phyloP scores from a whole-genome alignment of 2,797 vertebrate species.

The Mergus octosetaceus region DNA sequence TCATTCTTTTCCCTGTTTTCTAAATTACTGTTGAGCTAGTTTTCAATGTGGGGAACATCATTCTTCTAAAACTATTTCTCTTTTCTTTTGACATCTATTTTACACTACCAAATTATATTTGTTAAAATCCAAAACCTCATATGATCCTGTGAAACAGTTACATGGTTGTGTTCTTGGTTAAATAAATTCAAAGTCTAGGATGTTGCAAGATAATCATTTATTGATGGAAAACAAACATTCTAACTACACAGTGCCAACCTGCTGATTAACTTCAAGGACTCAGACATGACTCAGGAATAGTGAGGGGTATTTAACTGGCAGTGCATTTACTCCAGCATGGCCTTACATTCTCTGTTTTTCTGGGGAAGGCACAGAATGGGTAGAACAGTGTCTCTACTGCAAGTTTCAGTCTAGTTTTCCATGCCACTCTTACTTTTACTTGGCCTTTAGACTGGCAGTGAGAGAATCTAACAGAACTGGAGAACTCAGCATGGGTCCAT shows the following conservation, averaged over 20 bases:
- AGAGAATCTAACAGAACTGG: background rate
- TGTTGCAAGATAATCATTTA: background rate
- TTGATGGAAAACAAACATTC: conserved; percentile 3
- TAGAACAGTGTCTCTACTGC: background rate
- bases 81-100: background rate
- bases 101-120: background rate
- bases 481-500: background rate
- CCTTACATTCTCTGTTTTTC: background rate
- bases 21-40: background rate
- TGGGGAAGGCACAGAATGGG: background rate
- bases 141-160: background rate
- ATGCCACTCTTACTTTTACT: background rate
- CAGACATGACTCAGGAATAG: background rate
- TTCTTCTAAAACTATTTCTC: background rate
- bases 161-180: background rate
- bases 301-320: rapidly evolving
- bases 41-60: background rate
- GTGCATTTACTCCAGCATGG: background rate
- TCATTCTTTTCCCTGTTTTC: background rate
- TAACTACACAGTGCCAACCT: background rate
- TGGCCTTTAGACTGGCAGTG: background rate
- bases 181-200: conserved; percentile 12
- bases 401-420: background rate
- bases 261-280: background rate
- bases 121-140: background rate